These are phyloP conservation scores for Nyctalus aviator DNA, from an alignment of 2,797 vertebrate species.

Conservation along the genomic window DNA sequence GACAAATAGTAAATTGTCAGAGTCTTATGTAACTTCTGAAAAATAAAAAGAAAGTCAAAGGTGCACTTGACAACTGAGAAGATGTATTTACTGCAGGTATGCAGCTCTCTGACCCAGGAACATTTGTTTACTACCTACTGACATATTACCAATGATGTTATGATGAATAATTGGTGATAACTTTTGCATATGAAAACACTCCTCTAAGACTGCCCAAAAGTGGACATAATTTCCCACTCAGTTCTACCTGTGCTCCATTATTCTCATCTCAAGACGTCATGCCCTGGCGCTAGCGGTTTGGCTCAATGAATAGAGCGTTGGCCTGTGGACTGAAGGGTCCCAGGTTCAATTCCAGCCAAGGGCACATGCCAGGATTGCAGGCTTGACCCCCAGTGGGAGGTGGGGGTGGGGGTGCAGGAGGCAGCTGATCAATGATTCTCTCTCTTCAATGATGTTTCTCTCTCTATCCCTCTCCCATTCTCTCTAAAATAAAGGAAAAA, in stretches of 20 bases:
- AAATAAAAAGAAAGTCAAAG: constrained; percentile 1
- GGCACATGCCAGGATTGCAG: no score
- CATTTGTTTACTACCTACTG: neutral
- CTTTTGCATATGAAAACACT: neutral
- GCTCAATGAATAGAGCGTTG: no score
- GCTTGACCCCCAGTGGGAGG: no score
- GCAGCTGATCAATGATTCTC: no score
- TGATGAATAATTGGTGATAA: neutral
- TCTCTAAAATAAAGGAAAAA: no score
- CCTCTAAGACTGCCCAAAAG: neutral
- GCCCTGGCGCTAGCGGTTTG: neutral
- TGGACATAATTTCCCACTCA: neutral
- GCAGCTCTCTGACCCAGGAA: neutral
- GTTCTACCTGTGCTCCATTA: neutral
- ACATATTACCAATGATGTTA: neutral
- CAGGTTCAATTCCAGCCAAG: no score
- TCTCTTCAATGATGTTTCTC: no score
- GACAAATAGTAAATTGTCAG: neutral
- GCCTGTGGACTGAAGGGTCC: no score
- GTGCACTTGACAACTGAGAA: neutral
- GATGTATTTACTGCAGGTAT: neutral
- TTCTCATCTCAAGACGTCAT: neutral
- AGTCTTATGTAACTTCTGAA: neutral
- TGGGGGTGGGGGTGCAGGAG: no score
- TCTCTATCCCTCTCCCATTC: no score